Evolutionary conservation across 2,113 vertebrate species (phyloP).

Genomic region (Chrysemys picta): DNA sequence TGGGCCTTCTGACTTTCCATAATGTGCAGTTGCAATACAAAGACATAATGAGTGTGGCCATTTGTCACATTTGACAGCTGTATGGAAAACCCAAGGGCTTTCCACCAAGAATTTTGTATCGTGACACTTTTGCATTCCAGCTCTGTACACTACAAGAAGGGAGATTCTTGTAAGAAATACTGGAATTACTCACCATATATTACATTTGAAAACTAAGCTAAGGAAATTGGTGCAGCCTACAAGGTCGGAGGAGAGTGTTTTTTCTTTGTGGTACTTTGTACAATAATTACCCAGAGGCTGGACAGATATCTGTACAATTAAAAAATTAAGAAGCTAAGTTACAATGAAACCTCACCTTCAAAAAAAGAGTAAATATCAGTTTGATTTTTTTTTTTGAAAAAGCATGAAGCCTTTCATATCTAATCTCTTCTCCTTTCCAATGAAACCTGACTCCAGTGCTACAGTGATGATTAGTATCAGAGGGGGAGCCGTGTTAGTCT

Average conservation of each 20-base stretch:
- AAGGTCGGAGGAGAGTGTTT: not conserved
- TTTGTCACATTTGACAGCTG: conserved; percentile 29
- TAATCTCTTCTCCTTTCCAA: not conserved
- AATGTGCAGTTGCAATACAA: not conserved
- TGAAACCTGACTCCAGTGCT: not conserved
- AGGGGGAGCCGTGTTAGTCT: too few species aligned
- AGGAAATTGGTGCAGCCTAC: not conserved
- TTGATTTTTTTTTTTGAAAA: not conserved
- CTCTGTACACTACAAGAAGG: not conserved
- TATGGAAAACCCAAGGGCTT: not conserved
- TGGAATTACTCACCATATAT: not conserved
- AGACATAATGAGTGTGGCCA: not conserved
- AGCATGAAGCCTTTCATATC: not conserved
- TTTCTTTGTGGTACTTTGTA: not conserved
- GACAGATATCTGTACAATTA: not conserved
- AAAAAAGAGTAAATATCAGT: not conserved
- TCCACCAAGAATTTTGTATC: not conserved
- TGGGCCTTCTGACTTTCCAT: not conserved
- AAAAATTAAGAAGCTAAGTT: not conserved
- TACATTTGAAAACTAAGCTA: not conserved
- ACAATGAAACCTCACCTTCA: not conserved
- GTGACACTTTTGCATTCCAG: not conserved
- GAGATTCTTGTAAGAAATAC: not conserved
- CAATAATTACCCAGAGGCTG: not conserved
- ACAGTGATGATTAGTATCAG: not conserved